Conservation (phyloP, 1,140 invertebrate species). For the Steinernema khuongi region DNA sequence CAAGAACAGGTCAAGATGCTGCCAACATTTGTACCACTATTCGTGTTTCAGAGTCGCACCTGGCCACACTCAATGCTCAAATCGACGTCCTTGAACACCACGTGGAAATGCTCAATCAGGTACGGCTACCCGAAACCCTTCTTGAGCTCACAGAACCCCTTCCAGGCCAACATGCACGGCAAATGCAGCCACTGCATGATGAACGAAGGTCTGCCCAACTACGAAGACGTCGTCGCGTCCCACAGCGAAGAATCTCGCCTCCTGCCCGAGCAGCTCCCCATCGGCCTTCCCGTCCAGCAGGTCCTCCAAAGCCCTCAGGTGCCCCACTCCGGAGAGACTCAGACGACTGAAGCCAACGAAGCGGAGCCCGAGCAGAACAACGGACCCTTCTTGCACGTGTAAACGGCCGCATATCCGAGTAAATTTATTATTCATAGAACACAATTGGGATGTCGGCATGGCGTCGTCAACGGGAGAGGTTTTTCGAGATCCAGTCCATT, state of each 20-base stretch:
- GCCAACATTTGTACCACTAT: too few relatives aligned
- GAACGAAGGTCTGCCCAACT: conserved; percentile 3
- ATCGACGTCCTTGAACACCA: conserved; percentile 1
- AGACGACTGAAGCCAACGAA: not conserved
- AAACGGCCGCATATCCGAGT: too few relatives aligned
- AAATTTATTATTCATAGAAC: too few relatives aligned
- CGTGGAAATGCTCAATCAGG: not conserved
- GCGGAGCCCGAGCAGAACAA: not conserved
- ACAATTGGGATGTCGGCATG: too few relatives aligned
- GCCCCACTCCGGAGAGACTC: not conserved
- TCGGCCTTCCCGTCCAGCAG: not conserved
- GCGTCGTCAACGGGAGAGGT: too few relatives aligned
- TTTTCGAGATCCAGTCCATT: conserved; percentile 7
- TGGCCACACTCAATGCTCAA: conserved; percentile 1
- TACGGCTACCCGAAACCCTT: too few relatives aligned
- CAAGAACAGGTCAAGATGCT: too few relatives aligned
- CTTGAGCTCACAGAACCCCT: not conserved
- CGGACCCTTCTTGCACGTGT: conserved; percentile 2
- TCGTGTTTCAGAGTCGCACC: not conserved
- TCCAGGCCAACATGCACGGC: not conserved
- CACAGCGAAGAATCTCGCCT: not conserved
- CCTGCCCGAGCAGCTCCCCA: not conserved
- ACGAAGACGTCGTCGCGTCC: not conserved
- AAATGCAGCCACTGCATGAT: not conserved
- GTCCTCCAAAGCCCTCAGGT: not conserved